Percentiles rank a stretch among this genome's conserved stretches.
phyloP scores from a whole-genome alignment of 2,888 invertebrate genomes.

The Stegana nigrithorax region DNA sequence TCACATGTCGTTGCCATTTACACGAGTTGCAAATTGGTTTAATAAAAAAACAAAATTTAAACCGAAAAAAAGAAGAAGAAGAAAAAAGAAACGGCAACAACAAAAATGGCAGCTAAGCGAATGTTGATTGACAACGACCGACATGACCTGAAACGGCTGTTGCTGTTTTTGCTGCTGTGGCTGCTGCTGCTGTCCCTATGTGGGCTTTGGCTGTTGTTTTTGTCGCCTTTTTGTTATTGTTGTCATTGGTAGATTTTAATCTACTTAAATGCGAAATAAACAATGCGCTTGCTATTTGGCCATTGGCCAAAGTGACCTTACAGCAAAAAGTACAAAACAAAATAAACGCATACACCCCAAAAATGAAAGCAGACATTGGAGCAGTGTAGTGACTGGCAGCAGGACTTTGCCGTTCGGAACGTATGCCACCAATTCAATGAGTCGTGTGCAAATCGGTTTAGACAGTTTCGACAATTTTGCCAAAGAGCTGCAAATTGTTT shows the following conservation, averaged over 20 bases:
- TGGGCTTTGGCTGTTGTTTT: too few species aligned
- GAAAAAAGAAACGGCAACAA: too few species aligned
- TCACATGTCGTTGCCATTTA: too few species aligned
- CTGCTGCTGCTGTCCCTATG: too few species aligned
- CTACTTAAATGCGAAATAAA: conserved; percentile 58
- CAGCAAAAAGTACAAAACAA: neutral
- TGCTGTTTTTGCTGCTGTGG: neutral
- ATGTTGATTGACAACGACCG: too few species aligned
- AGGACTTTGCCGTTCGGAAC: too few species aligned
- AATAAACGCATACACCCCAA: neutral
- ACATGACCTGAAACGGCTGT: too few species aligned
- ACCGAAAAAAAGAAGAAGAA: too few species aligned
- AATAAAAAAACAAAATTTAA: neutral
- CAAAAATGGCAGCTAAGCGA: too few species aligned
- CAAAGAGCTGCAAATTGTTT: conserved; percentile 24
- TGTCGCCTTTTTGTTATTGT: too few species aligned
- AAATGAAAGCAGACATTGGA: neutral
- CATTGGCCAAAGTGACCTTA: conserved; percentile 33
- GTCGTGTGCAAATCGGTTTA: conserved; percentile 19
- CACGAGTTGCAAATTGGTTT: neutral
- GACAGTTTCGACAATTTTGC: conserved; percentile 28
- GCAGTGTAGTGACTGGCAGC: neutral
- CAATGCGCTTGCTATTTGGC: conserved; percentile 51
- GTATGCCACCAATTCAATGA: conserved; percentile 14
- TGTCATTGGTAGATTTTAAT: conserved; percentile 54